Conservation (phyloP, 2,113 vertebrate species). For the Budorcas taxicolor region DNA sequence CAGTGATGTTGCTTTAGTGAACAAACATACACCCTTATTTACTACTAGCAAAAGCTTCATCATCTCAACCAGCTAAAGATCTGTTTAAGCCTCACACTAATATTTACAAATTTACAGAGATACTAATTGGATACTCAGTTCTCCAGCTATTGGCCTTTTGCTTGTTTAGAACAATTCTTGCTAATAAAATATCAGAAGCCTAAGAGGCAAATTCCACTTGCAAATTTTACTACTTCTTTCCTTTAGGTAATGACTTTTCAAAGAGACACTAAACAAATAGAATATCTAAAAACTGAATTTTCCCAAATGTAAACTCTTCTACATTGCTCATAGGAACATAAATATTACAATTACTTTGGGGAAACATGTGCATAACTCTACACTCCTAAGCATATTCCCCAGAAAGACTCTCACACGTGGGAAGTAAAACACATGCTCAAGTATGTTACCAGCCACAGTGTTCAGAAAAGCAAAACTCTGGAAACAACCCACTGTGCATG, state of each 20-base stretch:
- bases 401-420: background rate
- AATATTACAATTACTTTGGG: background rate
- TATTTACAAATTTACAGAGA: background rate
- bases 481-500: background rate
- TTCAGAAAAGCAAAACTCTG: background rate
- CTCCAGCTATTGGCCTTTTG: background rate
- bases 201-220: conserved; percentile 39
- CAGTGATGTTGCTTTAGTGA: background rate
- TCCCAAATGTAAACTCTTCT: background rate
- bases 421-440: background rate
- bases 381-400: background rate
- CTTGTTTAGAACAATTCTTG: conserved; percentile 32
- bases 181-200: conserved; percentile 18
- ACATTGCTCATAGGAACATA: background rate
- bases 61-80: background rate
- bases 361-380: background rate
- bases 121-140: background rate
- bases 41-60: background rate
- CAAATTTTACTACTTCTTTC: background rate
- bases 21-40: background rate
- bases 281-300: conserved; percentile 25
- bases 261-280: conserved; percentile 32
- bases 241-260: background rate
- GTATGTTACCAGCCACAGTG: background rate
- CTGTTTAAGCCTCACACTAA: background rate